These are phyloP conservation scores for Bos taurus DNA, from an alignment of 2,113 vertebrate genomes.

Conservation along the genomic window ARS-UCD2.0 NC_037334.1:55292001-55292500, in stretches of 20 bases:
- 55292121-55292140: neutral
- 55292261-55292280: neutral
- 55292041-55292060: neutral
- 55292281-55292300: neutral
- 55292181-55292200: neutral
- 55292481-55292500: accelerated
- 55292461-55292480: neutral
- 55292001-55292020: neutral
- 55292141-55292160: neutral
- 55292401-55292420: neutral
- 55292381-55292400: neutral
- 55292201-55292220: neutral
- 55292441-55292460: neutral
- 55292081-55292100: neutral
- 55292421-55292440: neutral
- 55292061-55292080: neutral
- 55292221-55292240: neutral
- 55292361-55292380: neutral
- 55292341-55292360: neutral
- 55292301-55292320: neutral
- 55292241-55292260: neutral
- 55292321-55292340: neutral
- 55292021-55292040: neutral
- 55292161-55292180: neutral
- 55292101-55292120: neutral